Conservation (phyloP, 2,113 vertebrate species). For the Myxocyprinus asiaticus region DNA sequence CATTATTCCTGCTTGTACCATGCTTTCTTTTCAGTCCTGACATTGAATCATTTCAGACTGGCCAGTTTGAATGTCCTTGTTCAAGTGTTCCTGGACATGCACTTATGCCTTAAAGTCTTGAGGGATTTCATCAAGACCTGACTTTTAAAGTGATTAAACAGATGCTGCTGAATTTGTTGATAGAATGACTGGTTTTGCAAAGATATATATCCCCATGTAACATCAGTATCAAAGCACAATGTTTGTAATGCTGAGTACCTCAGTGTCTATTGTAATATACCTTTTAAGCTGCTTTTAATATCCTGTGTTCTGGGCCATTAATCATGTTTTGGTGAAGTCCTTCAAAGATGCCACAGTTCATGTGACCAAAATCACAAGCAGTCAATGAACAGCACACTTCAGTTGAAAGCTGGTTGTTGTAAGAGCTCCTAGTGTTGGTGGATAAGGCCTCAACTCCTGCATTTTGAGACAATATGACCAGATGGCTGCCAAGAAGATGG, state of each 20-base stretch:
- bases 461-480: conserved; percentile 71
- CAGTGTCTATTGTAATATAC: conserved; percentile 57
- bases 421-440: conserved; percentile 59
- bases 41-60: background rate
- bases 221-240: conserved; percentile 48
- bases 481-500: conserved; percentile 80
- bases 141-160: conserved; percentile 45
- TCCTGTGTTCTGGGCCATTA: conserved; percentile 70
- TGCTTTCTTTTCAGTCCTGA: background rate
- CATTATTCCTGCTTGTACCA: background rate
- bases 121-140: conserved; percentile 15
- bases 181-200: conserved; percentile 40
- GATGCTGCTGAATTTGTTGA: conserved; percentile 44
- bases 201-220: conserved; percentile 47
- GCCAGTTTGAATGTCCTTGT: background rate
- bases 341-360: conserved; percentile 58
- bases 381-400: conserved; percentile 58
- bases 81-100: no score
- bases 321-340: conserved; percentile 71
- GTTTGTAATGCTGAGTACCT: conserved; percentile 52
- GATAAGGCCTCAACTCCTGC: conserved; percentile 56
- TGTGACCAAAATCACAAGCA: conserved; percentile 54
- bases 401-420: conserved; percentile 58
- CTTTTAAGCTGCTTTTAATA: conserved; percentile 61
- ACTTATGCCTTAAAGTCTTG: conserved; percentile 1